Percentiles rank a stretch among this genome's conserved stretches.
These are phyloP conservation scores for Pissodes strobi DNA, from an alignment of 1,140 invertebrate species.

Conservation along the genomic window DNA sequence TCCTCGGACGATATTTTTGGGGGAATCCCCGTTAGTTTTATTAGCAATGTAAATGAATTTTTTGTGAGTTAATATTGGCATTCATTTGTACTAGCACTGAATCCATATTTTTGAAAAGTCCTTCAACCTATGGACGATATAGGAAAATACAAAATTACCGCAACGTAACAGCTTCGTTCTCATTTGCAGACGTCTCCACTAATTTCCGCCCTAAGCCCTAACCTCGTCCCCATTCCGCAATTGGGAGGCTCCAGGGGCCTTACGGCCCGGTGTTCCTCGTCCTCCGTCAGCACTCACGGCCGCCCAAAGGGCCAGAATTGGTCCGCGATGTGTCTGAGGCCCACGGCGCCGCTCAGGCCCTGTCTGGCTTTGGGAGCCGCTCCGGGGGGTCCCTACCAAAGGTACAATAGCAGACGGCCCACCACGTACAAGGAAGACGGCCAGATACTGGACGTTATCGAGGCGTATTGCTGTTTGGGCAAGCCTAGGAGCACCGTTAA, in stretches of 20 bases:
- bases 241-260: slow-evolving; percentile 13
- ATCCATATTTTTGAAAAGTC: no score
- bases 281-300: slow-evolving; percentile 37
- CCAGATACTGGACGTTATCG: slow-evolving; percentile 90
- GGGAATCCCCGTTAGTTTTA: no score
- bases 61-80: no score
- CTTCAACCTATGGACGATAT: no score
- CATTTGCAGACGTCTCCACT: slow-evolving; percentile 61
- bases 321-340: slow-evolving; percentile 78
- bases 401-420: slow-evolving; percentile 60
- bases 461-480: slow-evolving; percentile 86
- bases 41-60: no score
- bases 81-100: no score
- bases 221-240: not conserved
- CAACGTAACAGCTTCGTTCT: no score
- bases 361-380: slow-evolving; percentile 57
- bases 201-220: slow-evolving; percentile 37
- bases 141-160: no score
- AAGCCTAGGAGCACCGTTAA: slow-evolving; percentile 75
- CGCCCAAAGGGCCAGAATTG: slow-evolving; percentile 57
- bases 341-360: slow-evolving; percentile 76
- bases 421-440: slow-evolving; percentile 89
- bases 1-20: no score
- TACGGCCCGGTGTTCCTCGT: slow-evolving; percentile 24
- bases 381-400: slow-evolving; percentile 58